These are phyloP conservation scores for Tetraneura akinire DNA, from an alignment of 1,140 invertebrate genomes.

Conservation along the genomic window DNA sequence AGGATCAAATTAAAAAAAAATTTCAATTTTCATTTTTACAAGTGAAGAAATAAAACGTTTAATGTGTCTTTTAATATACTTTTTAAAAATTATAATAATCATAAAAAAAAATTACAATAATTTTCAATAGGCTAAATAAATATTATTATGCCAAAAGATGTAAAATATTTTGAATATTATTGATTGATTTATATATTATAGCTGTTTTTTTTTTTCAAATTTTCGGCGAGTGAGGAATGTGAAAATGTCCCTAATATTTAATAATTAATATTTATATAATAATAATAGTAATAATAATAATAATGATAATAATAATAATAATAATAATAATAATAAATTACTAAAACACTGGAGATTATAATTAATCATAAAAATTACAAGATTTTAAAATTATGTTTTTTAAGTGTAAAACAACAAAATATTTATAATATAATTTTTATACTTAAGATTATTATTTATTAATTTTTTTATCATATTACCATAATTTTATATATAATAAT, in stretches of 20 bases:
- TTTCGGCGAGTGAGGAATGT: constrained; percentile 48
- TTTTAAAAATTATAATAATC: constrained; percentile 44
- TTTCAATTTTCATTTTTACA: constrained; percentile 37
- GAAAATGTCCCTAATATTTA: constrained; percentile 51
- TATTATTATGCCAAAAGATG: constrained; percentile 49
- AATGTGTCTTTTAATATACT: constrained; percentile 46
- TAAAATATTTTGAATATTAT: constrained; percentile 41
- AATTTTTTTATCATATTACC: constrained; percentile 43
- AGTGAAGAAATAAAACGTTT: constrained; percentile 51
- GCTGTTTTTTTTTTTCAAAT: constrained; percentile 25
- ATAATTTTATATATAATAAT: constrained; percentile 49
- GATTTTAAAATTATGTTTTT: constrained; percentile 51
- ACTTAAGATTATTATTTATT: constrained; percentile 51
- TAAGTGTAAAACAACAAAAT: constrained; percentile 51
- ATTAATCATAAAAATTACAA: constrained; percentile 51
- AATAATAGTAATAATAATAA: no score
- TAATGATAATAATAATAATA: constrained; percentile 50
- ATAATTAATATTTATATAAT: constrained; percentile 51
- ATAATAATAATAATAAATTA: constrained; percentile 51
- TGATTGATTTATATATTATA: constrained; percentile 33
- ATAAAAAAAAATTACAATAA: constrained; percentile 48
- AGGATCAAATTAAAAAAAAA: constrained; percentile 38
- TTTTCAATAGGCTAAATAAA: constrained; percentile 46
- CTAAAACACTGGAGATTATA: constrained; percentile 51
- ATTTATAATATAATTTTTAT: constrained; percentile 51